A percentile compares a stretch with the other conserved stretches of the same genome.
These are phyloP conservation scores for Monomorium pharaonis DNA, from an alignment of 1,140 invertebrate genomes.

Conservation along the genomic window DNA sequence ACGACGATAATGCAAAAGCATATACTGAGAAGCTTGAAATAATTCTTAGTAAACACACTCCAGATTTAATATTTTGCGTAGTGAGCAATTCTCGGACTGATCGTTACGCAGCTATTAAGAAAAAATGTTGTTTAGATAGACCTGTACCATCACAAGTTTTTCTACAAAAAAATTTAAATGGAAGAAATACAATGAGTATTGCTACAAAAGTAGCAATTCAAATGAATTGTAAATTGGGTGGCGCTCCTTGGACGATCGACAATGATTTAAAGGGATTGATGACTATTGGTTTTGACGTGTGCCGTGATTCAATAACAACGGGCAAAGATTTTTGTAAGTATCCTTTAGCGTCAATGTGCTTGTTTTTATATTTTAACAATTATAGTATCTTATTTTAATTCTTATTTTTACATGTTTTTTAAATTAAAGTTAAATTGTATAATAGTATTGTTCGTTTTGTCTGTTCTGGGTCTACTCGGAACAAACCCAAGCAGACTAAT, in stretches of 20 bases:
- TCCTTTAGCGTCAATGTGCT: constrained; percentile 3
- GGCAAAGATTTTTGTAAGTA: constrained; percentile 86
- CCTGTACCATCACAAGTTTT: constrained; percentile 92
- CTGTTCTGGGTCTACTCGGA: no score
- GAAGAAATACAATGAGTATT: constrained; percentile 88
- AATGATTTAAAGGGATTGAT: constrained; percentile 90
- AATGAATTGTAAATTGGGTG: constrained; percentile 96
- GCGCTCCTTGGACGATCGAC: constrained; percentile 92
- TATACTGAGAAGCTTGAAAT: constrained; percentile 86
- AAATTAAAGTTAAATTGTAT: no score
- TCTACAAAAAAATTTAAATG: constrained; percentile 86
- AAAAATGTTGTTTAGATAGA: constrained; percentile 92
- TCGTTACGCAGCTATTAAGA: constrained; percentile 93
- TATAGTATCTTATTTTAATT: no score
- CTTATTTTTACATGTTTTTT: no score
- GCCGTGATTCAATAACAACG: constrained; percentile 90
- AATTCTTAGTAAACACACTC: constrained; percentile 84
- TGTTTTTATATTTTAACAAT: background rate
- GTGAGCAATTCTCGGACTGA: constrained; percentile 90
- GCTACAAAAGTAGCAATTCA: constrained; percentile 95
- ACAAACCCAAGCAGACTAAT: no score
- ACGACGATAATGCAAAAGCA: constrained; percentile 69
- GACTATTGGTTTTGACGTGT: constrained; percentile 95
- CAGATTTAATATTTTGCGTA: constrained; percentile 88
- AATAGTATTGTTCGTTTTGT: no score